These are phyloP conservation scores for Euplexia lucipara DNA, from an alignment of 2,888 invertebrate species.

Conservation along the genomic window DNA sequence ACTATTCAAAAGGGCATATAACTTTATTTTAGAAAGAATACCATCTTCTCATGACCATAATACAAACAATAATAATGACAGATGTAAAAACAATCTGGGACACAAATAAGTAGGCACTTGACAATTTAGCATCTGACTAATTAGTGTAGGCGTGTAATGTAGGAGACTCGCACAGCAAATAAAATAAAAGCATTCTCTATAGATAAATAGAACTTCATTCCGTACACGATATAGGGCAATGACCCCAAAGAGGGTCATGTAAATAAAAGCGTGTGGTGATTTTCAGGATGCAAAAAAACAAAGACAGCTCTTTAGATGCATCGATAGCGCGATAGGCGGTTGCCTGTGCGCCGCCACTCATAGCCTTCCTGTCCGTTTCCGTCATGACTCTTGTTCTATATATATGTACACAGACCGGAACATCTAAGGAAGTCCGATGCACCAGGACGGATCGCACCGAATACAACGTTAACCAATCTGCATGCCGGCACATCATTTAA, in stretches of 20 bases:
- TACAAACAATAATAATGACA: slow-evolving; percentile 31
- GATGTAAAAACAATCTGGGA: slow-evolving; percentile 19
- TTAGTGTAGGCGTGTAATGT: slow-evolving; percentile 45
- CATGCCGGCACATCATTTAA: slow-evolving; percentile 41
- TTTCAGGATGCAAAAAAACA: slow-evolving; percentile 45
- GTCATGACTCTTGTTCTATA: slow-evolving; percentile 44
- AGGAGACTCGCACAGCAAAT: slow-evolving; percentile 62
- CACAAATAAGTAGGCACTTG: slow-evolving; percentile 28
- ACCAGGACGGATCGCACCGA: slow-evolving; percentile 14
- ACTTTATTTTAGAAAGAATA: background rate
- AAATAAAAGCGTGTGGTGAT: slow-evolving; percentile 68
- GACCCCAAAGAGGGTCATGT: slow-evolving; percentile 77
- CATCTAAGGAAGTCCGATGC: slow-evolving; percentile 1
- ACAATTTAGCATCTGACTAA: slow-evolving; percentile 50
- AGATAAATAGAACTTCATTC: slow-evolving; percentile 38
- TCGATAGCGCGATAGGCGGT: slow-evolving; percentile 46
- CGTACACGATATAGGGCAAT: slow-evolving; percentile 72
- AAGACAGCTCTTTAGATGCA: slow-evolving; percentile 48
- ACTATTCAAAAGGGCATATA: too few relatives aligned
- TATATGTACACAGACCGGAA: slow-evolving; percentile 41
- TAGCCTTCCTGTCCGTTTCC: slow-evolving; percentile 65
- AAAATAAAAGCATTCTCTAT: slow-evolving; percentile 43
- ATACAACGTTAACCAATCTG: slow-evolving; percentile 16
- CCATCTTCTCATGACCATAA: slow-evolving; percentile 2
- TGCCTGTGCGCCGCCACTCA: slow-evolving; percentile 63